A percentile compares a stretch with the other conserved stretches of the same genome.
Conservation (phyloP, 2,888 invertebrate species). For the Chrysina gloriosa region DNA sequence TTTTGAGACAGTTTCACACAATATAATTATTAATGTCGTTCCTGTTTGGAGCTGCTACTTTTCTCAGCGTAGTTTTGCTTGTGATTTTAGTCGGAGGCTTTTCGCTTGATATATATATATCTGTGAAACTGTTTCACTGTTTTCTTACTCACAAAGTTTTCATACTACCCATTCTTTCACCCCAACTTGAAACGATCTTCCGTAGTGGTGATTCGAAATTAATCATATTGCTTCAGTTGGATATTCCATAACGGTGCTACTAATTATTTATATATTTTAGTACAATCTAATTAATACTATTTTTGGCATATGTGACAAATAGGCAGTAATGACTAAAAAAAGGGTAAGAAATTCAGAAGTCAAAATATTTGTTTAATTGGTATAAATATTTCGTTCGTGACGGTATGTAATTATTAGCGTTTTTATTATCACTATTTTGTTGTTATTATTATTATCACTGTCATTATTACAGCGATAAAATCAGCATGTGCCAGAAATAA, state of each 20-base stretch:
- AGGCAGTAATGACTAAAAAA: no score
- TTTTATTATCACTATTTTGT: no score
- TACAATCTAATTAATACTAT: no score
- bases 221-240: neutral
- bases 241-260: neutral
- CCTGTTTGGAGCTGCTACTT: slow-evolving; percentile 30
- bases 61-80: slow-evolving; percentile 21
- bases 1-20: slow-evolving; percentile 36
- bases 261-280: neutral
- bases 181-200: neutral
- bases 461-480: no score
- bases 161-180: neutral
- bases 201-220: neutral
- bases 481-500: no score
- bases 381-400: no score
- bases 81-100: neutral
- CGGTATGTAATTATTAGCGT: no score
- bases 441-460: no score
- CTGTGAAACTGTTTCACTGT: neutral
- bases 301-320: no score
- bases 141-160: neutral
- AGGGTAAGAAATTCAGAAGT: no score
- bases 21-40: slow-evolving; percentile 40
- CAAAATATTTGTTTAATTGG: no score
- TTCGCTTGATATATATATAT: neutral